Percentiles rank a stretch among this genome's conserved stretches.
These are phyloP conservation scores for Arctia plantaginis DNA, from an alignment of 2,888 invertebrate genomes.

Conservation along the genomic window DNA sequence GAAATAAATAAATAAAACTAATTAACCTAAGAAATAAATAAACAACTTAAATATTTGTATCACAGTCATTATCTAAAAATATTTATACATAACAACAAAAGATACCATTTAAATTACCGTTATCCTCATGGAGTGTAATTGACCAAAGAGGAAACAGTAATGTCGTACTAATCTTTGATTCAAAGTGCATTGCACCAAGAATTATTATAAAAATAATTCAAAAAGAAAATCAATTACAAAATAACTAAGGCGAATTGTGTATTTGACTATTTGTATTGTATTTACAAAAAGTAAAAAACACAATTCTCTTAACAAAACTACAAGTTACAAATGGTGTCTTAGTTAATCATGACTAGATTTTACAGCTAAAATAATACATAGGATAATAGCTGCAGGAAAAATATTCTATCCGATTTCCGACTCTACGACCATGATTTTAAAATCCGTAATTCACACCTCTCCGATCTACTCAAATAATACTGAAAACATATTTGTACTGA, in stretches of 20 bases:
- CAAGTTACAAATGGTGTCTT: background rate
- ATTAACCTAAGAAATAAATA: slow-evolving; percentile 1
- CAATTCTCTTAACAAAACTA: background rate
- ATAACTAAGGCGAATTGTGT: background rate
- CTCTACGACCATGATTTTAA: background rate
- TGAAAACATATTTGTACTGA: background rate
- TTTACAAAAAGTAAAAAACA: background rate
- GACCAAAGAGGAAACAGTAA: background rate
- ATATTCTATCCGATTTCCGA: background rate
- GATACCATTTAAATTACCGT: background rate
- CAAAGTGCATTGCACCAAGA: background rate
- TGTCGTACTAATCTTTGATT: background rate
- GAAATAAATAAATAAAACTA: background rate
- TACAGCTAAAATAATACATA: background rate
- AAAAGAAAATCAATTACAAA: background rate
- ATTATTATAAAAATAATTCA: too few relatives aligned
- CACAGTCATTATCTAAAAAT: slow-evolving; percentile 5
- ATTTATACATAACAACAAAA: background rate
- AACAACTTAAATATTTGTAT: background rate
- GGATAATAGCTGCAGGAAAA: background rate
- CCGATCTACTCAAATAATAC: background rate
- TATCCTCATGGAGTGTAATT: background rate
- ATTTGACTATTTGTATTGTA: too few relatives aligned
- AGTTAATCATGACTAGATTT: background rate
- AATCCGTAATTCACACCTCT: background rate